Conservation (phyloP, 2,888 invertebrate species). For the Salpingus planirostris region DNA sequence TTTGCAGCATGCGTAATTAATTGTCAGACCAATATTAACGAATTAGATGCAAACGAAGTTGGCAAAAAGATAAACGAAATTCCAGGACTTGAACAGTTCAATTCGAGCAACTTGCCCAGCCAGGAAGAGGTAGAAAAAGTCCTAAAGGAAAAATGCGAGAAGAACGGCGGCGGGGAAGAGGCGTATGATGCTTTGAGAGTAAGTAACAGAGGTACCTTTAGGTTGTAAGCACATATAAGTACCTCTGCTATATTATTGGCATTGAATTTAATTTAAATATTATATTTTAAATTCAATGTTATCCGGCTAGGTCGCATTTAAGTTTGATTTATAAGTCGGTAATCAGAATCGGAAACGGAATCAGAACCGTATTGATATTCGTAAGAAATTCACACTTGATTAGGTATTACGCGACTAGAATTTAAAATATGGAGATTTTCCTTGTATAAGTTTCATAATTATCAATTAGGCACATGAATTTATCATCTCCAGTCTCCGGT, state of each 20-base stretch:
- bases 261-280: neutral
- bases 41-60: slow-evolving; percentile 16
- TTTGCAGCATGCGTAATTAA: neutral
- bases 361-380: too few species aligned
- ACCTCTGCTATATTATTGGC: neutral
- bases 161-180: slow-evolving; percentile 49
- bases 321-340: too few species aligned
- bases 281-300: too few species aligned
- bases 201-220: slow-evolving; percentile 20
- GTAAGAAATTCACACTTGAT: too few species aligned
- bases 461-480: too few species aligned
- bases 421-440: too few species aligned
- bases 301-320: too few species aligned
- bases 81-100: slow-evolving; percentile 27
- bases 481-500: too few species aligned
- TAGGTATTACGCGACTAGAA: too few species aligned
- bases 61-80: slow-evolving; percentile 23
- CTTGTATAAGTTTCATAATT: too few species aligned
- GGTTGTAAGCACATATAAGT: neutral
- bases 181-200: slow-evolving; percentile 48
- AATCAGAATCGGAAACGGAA: too few species aligned
- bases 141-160: slow-evolving; percentile 57
- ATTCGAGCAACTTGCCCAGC: slow-evolving; percentile 28
- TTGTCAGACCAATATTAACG: slow-evolving; percentile 19
- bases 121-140: slow-evolving; percentile 45